A percentile compares a stretch with the other conserved stretches of the same genome.
Evolutionary conservation across 2,113 vertebrate species (phyloP).

Genomic region (Oryzias woworae): DNA sequence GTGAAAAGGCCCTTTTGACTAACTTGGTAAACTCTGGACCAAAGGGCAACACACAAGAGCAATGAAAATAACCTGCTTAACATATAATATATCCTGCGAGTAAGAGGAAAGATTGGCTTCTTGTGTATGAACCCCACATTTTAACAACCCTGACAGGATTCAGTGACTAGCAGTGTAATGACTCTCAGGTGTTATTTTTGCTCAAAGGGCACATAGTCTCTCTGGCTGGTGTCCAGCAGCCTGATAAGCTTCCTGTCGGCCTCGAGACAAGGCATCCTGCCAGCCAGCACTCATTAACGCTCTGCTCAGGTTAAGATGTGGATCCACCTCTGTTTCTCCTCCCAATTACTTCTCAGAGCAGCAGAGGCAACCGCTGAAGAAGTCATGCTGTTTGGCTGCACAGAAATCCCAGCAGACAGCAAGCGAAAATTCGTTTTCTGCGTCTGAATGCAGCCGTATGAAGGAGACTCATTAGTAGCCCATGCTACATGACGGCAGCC

Average conservation of each 20-base stretch:
- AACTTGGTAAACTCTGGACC: too few species aligned
- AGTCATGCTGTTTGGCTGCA: slow-evolving; percentile 22
- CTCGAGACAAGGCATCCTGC: slow-evolving; percentile 16
- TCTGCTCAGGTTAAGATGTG: slow-evolving; percentile 31
- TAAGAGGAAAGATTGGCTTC: too few species aligned
- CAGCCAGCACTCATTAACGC: slow-evolving; percentile 41
- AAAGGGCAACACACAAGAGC: too few species aligned
- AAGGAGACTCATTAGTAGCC: slow-evolving; percentile 8
- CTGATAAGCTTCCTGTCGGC: slow-evolving; percentile 21
- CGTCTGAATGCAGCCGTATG: not conserved
- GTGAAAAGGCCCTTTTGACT: too few species aligned
- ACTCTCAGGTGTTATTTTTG: slow-evolving; percentile 20
- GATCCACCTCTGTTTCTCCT: slow-evolving; percentile 40
- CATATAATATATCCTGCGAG: too few species aligned
- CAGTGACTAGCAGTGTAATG: slow-evolving; percentile 13
- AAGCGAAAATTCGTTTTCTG: not conserved
- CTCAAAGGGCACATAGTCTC: slow-evolving; percentile 8
- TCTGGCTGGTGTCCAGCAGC: slow-evolving; percentile 21
- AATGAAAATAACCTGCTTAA: too few species aligned
- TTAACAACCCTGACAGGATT: not conserved
- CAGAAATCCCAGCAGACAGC: slow-evolving; percentile 12
- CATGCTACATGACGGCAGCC: not conserved
- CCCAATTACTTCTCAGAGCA: slow-evolving; percentile 40
- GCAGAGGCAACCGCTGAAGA: slow-evolving; percentile 4
- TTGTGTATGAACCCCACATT: too few species aligned